A percentile compares a stretch with the other conserved stretches of the same genome.
These are phyloP conservation scores for Arge pagana DNA, from an alignment of 2,888 invertebrate genomes.

Conservation along the genomic window DNA sequence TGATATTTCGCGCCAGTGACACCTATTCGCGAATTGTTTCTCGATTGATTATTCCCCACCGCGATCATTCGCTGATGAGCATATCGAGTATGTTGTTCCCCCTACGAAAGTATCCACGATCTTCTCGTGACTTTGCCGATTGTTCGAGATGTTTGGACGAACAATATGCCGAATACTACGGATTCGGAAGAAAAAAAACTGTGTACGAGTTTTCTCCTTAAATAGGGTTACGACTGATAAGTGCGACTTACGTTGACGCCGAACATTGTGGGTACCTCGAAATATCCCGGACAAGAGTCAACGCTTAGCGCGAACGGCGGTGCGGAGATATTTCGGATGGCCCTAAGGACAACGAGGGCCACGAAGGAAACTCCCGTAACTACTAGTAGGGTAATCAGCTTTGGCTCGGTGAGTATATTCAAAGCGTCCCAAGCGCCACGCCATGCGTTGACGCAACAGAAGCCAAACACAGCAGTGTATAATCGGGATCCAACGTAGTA, in stretches of 20 bases:
- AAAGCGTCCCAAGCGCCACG: constrained; percentile 81
- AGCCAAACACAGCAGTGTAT: constrained; percentile 77
- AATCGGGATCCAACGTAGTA: constrained; percentile 73
- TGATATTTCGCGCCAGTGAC: no score
- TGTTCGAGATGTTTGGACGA: no score
- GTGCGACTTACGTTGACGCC: constrained; percentile 72
- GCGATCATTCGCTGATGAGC: no score
- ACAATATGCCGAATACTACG: no score
- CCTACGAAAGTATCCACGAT: background rate
- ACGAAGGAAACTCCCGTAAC: constrained; percentile 71
- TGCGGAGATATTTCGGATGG: constrained; percentile 79
- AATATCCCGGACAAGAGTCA: constrained; percentile 78
- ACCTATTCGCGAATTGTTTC: no score
- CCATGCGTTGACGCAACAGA: constrained; percentile 87
- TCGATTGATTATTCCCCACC: no score
- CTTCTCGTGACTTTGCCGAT: constrained; percentile 22
- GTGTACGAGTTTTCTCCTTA: background rate
- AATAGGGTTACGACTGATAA: constrained; percentile 1
- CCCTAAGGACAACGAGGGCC: constrained; percentile 71
- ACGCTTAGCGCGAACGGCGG: constrained; percentile 80
- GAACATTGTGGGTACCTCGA: constrained; percentile 85
- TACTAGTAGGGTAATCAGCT: constrained; percentile 65
- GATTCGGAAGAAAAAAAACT: no score
- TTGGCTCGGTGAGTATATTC: constrained; percentile 70
- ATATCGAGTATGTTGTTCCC: no score